These are phyloP conservation scores for Lithophane leautieri DNA, from an alignment of 2,888 invertebrate species.

Conservation along the genomic window DNA sequence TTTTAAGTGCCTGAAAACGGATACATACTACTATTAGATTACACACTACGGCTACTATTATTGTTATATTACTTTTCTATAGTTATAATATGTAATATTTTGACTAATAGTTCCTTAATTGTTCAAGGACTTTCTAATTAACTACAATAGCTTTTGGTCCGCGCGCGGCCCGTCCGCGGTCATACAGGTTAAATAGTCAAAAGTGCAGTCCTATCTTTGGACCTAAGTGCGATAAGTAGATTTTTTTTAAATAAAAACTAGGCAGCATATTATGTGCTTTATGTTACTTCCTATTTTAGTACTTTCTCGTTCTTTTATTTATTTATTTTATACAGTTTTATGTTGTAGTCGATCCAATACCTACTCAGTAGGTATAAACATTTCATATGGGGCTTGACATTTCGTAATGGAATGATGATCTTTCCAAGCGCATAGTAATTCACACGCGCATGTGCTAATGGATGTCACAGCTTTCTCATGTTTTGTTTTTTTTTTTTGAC, in stretches of 20 bases:
- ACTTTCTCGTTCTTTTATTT: not conserved
- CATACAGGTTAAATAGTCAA: too few relatives aligned
- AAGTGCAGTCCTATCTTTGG: not conserved
- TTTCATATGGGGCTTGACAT: conserved; percentile 49
- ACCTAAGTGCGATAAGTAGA: not conserved
- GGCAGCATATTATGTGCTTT: not conserved
- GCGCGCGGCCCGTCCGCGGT: too few relatives aligned
- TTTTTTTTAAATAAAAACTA: not conserved
- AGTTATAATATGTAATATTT: not conserved
- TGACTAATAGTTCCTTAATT: too few relatives aligned
- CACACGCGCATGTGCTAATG: conserved; percentile 74
- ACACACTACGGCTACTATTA: too few relatives aligned
- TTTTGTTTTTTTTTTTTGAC: conserved; percentile 46
- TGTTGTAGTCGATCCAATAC: not conserved
- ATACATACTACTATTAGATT: too few relatives aligned
- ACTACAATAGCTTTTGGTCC: too few relatives aligned
- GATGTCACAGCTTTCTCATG: conserved; percentile 75
- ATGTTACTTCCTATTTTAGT: not conserved
- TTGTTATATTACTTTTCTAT: too few relatives aligned
- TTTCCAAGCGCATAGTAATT: conserved; percentile 73
- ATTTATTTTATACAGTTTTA: not conserved
- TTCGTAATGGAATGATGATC: conserved; percentile 71
- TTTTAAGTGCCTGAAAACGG: not conserved
- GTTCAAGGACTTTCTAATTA: too few relatives aligned
- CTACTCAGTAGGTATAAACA: conserved; percentile 18